phyloP scores from a whole-genome alignment of 1,140 invertebrate genomes.

The Aphidius ervi region DNA sequence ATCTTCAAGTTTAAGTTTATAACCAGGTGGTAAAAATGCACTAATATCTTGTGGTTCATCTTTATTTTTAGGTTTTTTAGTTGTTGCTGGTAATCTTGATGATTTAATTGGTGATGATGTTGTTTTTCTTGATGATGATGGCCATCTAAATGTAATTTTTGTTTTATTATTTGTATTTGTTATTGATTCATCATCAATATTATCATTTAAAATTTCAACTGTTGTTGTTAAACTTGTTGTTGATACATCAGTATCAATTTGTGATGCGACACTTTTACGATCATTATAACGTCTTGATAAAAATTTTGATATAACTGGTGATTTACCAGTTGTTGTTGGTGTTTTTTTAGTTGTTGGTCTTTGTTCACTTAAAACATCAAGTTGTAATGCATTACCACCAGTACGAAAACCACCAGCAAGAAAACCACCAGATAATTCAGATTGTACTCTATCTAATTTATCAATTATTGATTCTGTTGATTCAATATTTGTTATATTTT shows the following conservation, averaged over 20 bases:
- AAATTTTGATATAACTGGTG: constrained; percentile 63
- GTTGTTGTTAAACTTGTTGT: background rate
- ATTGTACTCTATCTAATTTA: constrained; percentile 77
- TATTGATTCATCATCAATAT: too few relatives aligned
- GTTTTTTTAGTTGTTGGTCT: constrained; percentile 24
- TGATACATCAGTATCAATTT: background rate
- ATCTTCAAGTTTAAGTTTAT: constrained; percentile 53
- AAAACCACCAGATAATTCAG: constrained; percentile 72
- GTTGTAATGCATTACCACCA: constrained; percentile 43
- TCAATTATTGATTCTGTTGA: constrained; percentile 81
- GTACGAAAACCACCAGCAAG: constrained; percentile 59
- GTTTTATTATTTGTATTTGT: background rate
- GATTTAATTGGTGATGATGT: constrained; percentile 25
- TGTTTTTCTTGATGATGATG: constrained; percentile 15
- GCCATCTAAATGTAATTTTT: constrained; percentile 13
- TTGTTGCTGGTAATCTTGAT: constrained; percentile 23
- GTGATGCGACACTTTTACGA: constrained; percentile 15
- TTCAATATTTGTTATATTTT: constrained; percentile 39
- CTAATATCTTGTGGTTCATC: constrained; percentile 53
- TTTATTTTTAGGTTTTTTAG: constrained; percentile 18
- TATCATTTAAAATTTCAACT: too few relatives aligned
- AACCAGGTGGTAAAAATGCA: constrained; percentile 64
- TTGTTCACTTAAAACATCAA: constrained; percentile 36
- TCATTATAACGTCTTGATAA: constrained; percentile 56
- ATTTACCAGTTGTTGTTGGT: constrained; percentile 41